A percentile compares a stretch with the other conserved stretches of the same genome.
Evolutionary conservation across 2,797 vertebrate species (phyloP).

Genomic region (Protosalanx chinensis): DNA sequence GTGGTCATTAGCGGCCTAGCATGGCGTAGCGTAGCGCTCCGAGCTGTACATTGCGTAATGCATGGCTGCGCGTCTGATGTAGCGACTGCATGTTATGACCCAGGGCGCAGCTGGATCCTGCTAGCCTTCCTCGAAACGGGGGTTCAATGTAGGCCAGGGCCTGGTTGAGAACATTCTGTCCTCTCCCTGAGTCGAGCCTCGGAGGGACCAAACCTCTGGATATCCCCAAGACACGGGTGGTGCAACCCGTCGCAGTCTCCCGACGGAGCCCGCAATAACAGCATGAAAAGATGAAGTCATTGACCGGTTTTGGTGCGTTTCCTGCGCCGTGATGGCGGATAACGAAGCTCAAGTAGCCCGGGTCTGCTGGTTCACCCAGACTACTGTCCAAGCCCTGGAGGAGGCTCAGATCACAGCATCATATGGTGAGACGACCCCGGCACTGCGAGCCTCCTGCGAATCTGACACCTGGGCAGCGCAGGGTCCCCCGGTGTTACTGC

Average conservation of each 20-base stretch:
- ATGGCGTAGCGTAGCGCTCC: not conserved
- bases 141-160: conserved; percentile 16
- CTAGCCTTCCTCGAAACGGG: conserved; percentile 4
- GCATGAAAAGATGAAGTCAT: not conserved
- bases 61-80: not conserved
- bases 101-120: not conserved
- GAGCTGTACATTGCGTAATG: not conserved
- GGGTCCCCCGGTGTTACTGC: too few species aligned
- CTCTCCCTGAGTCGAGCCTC: not conserved
- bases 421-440: too few species aligned
- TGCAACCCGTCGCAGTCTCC: too few species aligned
- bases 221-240: too few species aligned
- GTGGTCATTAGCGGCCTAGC: not conserved
- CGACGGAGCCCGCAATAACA: too few species aligned
- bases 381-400: too few species aligned
- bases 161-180: not conserved
- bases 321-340: not conserved
- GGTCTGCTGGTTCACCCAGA: not conserved
- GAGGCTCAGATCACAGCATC: too few species aligned
- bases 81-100: not conserved
- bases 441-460: too few species aligned
- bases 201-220: not conserved
- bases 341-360: not conserved
- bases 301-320: too few species aligned
- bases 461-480: too few species aligned